Base-by-base conservation (phyloP, 2,888 invertebrate genomes). In the Lepidochitona cinerea region DNA sequence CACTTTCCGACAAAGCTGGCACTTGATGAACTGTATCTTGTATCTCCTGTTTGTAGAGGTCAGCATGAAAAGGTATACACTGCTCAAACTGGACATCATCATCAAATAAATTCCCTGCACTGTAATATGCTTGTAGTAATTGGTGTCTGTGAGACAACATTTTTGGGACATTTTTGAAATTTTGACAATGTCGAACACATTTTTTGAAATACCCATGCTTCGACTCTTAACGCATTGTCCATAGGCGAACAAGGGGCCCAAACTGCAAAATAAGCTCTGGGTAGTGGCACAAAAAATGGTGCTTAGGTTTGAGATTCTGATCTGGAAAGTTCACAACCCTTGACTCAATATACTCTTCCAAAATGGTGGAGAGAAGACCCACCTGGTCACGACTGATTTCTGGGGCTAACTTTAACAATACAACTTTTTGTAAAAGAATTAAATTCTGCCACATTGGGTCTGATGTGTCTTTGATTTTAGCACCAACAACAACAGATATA, bases 131-230 rank as follows among this genome's bases (percentile, higher is more conserved):
- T 54, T 70, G 70, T 18, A 70, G 33, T 12, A 53, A 36, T 35
- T 70, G 70, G n/a, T 70, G 70, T 35, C 53, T 23, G 33, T 33
- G 23, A n/a, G 70, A 52, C 26, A 70, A 36, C 6, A 37, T 70
- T 18, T 54, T 26, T 18, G 41, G n/a, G 23, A 70, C 35, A 54
- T 70, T 70, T 35, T 70, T 70, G 53, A 70, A 70, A 70, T 70
- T 70, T 33, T 70, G 70, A 53, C 29, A 70, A 49, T 53, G 33
- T 32, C 70, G 14, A 35, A 54, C 35, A 54, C 70, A 70, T 35
- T 35, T 29, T 18, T 70, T 70, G 23, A 70, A 52, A 54, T 70
- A 70, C 18, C 41, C 37, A 54, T 70, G 70, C 33, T 70, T 70
- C n/a, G 54, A 54, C 53, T 70, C 54, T 29, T 35, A 52, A 6